Conservation (phyloP, 2,113 vertebrate genomes). For the Prunella himalayana region DNA sequence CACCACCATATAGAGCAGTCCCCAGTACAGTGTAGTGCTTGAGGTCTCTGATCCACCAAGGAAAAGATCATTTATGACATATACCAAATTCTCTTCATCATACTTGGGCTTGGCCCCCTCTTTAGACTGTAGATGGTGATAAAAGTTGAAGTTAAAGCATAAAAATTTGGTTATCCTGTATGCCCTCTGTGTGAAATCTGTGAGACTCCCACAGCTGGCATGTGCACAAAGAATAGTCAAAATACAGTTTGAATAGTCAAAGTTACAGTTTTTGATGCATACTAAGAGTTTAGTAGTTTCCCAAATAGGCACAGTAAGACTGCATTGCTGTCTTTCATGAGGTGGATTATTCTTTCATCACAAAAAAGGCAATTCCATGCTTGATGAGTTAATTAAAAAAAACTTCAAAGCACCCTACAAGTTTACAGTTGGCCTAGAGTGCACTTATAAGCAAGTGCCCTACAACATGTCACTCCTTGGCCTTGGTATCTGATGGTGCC, state of each 20-base stretch:
- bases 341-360: not conserved
- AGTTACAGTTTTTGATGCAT: not conserved
- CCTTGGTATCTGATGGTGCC: not conserved
- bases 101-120: slow-evolving; percentile 37
- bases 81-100: slow-evolving; percentile 68
- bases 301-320: not conserved
- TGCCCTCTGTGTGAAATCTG: not conserved
- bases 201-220: not conserved
- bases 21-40: slow-evolving; percentile 70
- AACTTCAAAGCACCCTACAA: not conserved
- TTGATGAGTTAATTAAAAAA: not conserved
- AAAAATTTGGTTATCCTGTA: not conserved
- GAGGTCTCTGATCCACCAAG: slow-evolving; percentile 73
- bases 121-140: slow-evolving; percentile 35
- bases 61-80: slow-evolving; percentile 68
- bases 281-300: not conserved
- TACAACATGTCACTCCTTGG: not conserved
- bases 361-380: not conserved
- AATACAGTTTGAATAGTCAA: not conserved
- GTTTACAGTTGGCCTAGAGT: not conserved
- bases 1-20: slow-evolving; percentile 66
- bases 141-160: not conserved
- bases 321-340: not conserved
- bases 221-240: not conserved
- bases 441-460: not conserved